Conservation (phyloP, 1,140 invertebrate species). For the Oryctes rhinoceros region DNA sequence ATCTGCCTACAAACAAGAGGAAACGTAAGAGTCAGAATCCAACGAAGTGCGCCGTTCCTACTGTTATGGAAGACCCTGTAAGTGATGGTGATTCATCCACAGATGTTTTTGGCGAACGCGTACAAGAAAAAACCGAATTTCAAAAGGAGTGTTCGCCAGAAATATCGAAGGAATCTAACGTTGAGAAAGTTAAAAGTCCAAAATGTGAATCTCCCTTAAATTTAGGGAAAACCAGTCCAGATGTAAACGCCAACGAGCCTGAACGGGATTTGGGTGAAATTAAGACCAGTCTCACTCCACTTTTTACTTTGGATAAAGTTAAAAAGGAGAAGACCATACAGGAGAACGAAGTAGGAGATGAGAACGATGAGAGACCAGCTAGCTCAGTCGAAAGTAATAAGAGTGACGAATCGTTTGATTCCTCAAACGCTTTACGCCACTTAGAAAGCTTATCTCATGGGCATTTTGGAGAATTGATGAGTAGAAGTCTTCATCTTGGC, state of each 20-base stretch:
- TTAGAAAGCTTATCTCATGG: constrained; percentile 84
- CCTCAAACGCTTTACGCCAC: constrained; percentile 78
- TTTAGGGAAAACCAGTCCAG: constrained; percentile 56
- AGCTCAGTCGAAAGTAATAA: constrained; percentile 68
- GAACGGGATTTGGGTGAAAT: constrained; percentile 56
- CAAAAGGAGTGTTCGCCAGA: constrained; percentile 45
- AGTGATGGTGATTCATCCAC: constrained; percentile 73
- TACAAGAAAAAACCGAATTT: constrained; percentile 44
- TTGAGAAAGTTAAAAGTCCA: constrained; percentile 48
- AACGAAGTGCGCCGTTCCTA: constrained; percentile 77
- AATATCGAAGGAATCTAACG: constrained; percentile 46
- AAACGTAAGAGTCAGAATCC: constrained; percentile 94
- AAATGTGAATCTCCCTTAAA: constrained; percentile 54
- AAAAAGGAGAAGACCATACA: constrained; percentile 57
- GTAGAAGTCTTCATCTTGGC: constrained; percentile 56
- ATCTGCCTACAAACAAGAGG: constrained; percentile 68
- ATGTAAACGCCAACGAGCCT: constrained; percentile 59
- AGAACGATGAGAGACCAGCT: constrained; percentile 61
- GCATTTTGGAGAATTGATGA: constrained; percentile 70
- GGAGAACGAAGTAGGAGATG: constrained; percentile 58
- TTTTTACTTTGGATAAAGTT: constrained; percentile 58
- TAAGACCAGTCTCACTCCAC: constrained; percentile 58
- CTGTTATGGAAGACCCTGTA: constrained; percentile 60
- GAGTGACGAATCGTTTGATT: constrained; percentile 70
- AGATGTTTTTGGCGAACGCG: constrained; percentile 62